phyloP scores from a whole-genome alignment of 2,797 vertebrate species.

The Pseudomugil tenellus region DNA sequence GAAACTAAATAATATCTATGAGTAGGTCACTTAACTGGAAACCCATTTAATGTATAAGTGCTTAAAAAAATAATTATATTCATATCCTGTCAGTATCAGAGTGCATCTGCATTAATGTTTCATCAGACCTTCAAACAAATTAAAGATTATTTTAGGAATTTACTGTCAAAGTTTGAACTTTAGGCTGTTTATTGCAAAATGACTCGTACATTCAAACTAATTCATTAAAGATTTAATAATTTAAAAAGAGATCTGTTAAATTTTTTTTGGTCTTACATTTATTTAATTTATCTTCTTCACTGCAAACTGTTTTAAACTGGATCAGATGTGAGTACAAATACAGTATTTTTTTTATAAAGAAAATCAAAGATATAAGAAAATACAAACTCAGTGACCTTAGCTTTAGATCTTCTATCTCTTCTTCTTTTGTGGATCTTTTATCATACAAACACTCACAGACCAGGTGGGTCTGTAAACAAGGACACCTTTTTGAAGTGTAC shows the following conservation, averaged over 20 bases:
- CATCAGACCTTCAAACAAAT: too few relatives aligned
- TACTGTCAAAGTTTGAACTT: too few relatives aligned
- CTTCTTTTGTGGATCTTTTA: conserved; percentile 6
- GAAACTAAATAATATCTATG: too few relatives aligned
- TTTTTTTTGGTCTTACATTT: not conserved
- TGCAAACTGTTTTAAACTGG: not conserved
- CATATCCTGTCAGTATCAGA: too few relatives aligned
- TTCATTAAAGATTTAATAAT: too few relatives aligned
- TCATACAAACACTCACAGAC: conserved; percentile 4
- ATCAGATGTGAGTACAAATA: not conserved
- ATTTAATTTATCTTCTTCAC: not conserved
- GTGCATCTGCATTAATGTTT: too few relatives aligned
- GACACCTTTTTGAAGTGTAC: not conserved
- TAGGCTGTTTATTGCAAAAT: too few relatives aligned
- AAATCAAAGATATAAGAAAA: conserved; percentile 2
- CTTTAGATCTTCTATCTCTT: not conserved
- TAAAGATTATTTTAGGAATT: too few relatives aligned
- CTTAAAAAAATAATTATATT: too few relatives aligned
- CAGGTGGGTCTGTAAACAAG: conserved; percentile 4
- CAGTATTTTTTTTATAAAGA: not conserved
- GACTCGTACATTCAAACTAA: too few relatives aligned
- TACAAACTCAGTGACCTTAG: conserved; percentile 2
- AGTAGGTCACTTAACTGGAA: too few relatives aligned
- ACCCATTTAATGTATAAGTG: too few relatives aligned
- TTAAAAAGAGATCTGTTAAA: not conserved